These are phyloP conservation scores for Ptiloglossa arizonensis DNA, from an alignment of 1,140 invertebrate species.

Conservation along the genomic window DNA sequence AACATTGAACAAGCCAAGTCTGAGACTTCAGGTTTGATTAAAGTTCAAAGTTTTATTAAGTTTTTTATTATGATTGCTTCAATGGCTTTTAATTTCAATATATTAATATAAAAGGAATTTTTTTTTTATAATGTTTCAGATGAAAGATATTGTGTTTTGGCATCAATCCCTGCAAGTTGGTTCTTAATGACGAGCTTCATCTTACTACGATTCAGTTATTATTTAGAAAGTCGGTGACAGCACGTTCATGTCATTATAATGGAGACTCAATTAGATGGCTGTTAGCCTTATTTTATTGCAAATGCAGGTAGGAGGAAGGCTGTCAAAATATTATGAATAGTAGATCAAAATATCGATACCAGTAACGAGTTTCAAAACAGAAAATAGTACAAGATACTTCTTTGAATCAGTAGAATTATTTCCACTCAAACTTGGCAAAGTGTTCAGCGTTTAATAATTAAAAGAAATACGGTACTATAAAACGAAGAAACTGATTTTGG, in stretches of 20 bases:
- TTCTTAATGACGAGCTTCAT: conserved; percentile 86
- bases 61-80: too few relatives aligned
- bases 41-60: conserved; percentile 14
- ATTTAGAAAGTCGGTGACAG: conserved; percentile 76
- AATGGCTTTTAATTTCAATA: neutral
- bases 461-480: neutral
- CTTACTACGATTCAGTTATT: conserved; percentile 81
- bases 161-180: conserved; percentile 87
- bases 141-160: conserved; percentile 87
- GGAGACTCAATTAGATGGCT: conserved; percentile 40
- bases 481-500: neutral
- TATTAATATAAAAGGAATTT: neutral
- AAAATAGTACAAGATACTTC: conserved; percentile 27
- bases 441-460: neutral
- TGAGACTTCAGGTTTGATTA: conserved; percentile 2
- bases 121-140: conserved; percentile 83
- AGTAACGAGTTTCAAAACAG: conserved; percentile 19
- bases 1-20: conserved; percentile 8
- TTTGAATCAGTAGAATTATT: conserved; percentile 10
- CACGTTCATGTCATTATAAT: conserved; percentile 21
- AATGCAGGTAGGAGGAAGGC: conserved; percentile 5
- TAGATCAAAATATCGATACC: neutral
- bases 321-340: conserved; percentile 20
- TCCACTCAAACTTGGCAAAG: conserved; percentile 1
- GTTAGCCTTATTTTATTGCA: conserved; percentile 48